Evolutionary conservation across 2,113 vertebrate genomes (phyloP), one percentile per base, ranked within the genome.

Genomic region (Proteles cristata): DNA sequence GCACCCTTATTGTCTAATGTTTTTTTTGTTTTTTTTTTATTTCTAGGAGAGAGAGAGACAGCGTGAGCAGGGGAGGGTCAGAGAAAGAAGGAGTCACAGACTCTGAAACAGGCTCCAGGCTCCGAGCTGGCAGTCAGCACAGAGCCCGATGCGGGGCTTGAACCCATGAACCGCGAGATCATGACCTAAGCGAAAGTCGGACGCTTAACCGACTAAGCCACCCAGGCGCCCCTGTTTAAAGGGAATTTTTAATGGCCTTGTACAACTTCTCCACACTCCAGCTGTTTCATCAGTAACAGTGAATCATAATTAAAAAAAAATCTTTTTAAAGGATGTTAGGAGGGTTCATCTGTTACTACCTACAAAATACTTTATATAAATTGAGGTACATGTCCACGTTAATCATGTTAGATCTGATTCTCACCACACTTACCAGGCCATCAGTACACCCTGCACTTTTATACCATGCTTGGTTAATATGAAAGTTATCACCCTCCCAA

Each of bases 281-380:
- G 1, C 43, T 94, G 33, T 90, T 85, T 80, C 43, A 68, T 79
- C 83, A 90, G 19, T 88, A 94, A 85, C 94, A 94, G n/a, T 23
- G 66, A 89, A 65, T 66, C 25, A 55, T 55, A 55, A 17, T 55
- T 55, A 5, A 5, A 23, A 8, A 61, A 61, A 23, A 21, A 83
- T 65, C 61, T 90, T 87, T 88, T 76, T 55, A 31, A 91, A 94
- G 81, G 26, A 61, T 79, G 21, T 85, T 87, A 68, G 31, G n/a
- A 93, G 12, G 23, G 83, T 76, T 96, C 53, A 90, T 89, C 71
- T 77, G 53, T 93, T 61, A 85, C 83, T 19, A 66, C 33, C 12
- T 79, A 26, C 39, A 88, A 81, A 95, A 43, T 31, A 39, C 31
- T 88, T 96, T 69, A 74, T 85, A 53, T 89, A 83, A 89, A 82